A percentile compares a stretch with the other conserved stretches of the same genome.
phyloP scores from a whole-genome alignment of 64 coral and sea anemone genomes.

The Catalaphyllia jardinei region DNA sequence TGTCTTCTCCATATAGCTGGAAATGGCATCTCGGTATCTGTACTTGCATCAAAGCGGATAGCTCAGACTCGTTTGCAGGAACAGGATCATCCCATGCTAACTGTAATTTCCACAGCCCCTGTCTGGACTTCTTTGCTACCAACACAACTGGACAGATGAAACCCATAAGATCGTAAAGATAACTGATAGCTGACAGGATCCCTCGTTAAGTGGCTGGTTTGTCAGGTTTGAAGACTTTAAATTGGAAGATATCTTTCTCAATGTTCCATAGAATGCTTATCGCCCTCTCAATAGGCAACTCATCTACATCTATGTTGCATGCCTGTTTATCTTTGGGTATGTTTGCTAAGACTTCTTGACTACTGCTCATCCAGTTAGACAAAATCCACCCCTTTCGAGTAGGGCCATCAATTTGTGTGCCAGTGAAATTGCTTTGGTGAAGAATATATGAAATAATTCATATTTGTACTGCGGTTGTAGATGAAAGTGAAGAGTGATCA shows the following conservation, averaged over 20 bases:
- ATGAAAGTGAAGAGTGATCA: no score
- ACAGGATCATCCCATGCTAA: slow-evolving; percentile 65
- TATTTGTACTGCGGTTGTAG: no score
- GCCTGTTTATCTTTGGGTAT: slow-evolving; percentile 20
- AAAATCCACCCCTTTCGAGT: not conserved
- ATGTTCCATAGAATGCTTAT: slow-evolving; percentile 1
- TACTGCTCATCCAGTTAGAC: slow-evolving; percentile 22
- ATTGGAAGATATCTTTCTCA: not conserved
- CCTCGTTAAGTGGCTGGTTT: slow-evolving; percentile 19
- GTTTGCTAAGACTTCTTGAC: not conserved
- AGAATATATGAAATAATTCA: no score
- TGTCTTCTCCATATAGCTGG: not conserved
- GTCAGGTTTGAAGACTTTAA: slow-evolving; percentile 10
- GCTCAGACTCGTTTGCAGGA: not conserved
- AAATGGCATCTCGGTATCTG: not conserved
- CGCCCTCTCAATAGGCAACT: not conserved
- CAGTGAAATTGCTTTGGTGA: not conserved
- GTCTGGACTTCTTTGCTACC: slow-evolving; percentile 44
- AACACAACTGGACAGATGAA: slow-evolving; percentile 43
- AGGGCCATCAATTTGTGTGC: slow-evolving; percentile 16
- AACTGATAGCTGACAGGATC: slow-evolving; percentile 51
- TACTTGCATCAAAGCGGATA: not conserved
- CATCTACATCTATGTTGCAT: not conserved
- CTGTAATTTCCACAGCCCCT: slow-evolving; percentile 44
- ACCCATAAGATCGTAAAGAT: slow-evolving; percentile 52